Percentiles rank a stretch among this genome's conserved stretches.
phyloP scores from a whole-genome alignment of 2,113 vertebrate genomes.

The Propithecus coquereli region DNA sequence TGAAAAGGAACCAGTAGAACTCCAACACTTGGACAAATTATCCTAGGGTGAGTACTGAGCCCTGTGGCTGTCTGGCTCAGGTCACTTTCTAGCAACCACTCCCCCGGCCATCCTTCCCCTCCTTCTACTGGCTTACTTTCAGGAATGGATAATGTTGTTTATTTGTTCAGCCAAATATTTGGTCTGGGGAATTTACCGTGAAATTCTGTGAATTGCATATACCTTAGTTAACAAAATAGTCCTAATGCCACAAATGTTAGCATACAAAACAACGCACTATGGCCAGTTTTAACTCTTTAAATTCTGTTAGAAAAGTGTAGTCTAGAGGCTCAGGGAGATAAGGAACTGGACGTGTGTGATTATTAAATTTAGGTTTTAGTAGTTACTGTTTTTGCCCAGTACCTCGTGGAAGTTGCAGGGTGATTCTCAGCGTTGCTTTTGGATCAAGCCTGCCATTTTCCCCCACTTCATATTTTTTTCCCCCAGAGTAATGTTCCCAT shows the following conservation, averaged over 20 bases:
- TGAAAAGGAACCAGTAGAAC: constrained; percentile 1
- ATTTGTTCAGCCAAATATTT: constrained; percentile 78
- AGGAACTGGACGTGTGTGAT: not conserved
- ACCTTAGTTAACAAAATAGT: constrained; percentile 74
- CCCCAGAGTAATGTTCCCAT: not conserved
- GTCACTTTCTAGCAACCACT: constrained; percentile 68
- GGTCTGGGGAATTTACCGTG: constrained; percentile 78
- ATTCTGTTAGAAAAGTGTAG: not conserved
- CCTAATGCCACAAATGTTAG: constrained; percentile 61
- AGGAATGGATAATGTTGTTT: constrained; percentile 75
- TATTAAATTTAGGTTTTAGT: not conserved
- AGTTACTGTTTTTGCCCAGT: not conserved
- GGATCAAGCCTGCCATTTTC: not conserved
- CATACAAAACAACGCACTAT: constrained; percentile 27
- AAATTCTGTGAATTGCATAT: constrained; percentile 76
- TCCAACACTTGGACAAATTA: not conserved
- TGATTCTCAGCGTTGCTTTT: not conserved
- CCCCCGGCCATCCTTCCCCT: not conserved
- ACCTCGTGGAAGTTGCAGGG: not conserved
- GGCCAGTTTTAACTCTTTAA: constrained; percentile 60
- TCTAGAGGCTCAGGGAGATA: not conserved
- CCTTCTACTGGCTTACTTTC: constrained; percentile 66
- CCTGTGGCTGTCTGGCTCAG: not conserved
- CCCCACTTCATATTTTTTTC: fast-evolving
- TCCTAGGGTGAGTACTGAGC: not conserved